These are phyloP conservation scores for Oxyscelio sp. DNA, from an alignment of 2,888 invertebrate species.

Conservation along the genomic window DNA sequence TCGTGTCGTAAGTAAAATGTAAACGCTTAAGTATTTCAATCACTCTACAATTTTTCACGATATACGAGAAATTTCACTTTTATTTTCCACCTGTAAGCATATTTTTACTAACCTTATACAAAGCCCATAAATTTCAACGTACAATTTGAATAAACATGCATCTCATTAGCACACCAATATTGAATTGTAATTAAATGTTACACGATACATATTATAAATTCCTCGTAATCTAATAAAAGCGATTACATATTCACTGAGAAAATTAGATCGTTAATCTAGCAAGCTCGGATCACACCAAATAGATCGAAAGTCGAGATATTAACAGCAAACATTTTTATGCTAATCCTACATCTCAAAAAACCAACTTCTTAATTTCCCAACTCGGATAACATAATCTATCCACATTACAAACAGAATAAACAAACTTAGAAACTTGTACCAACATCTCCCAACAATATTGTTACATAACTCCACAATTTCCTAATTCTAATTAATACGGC, in stretches of 20 bases:
- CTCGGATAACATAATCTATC: too few species aligned
- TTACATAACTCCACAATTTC: too few species aligned
- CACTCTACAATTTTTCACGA: neutral
- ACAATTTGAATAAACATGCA: constrained; percentile 8
- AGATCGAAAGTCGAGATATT: too few species aligned
- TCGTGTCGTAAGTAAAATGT: neutral
- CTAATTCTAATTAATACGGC: constrained; percentile 1
- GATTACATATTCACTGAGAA: constrained; percentile 27
- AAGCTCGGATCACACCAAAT: too few species aligned
- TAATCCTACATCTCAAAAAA: too few species aligned
- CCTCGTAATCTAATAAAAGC: constrained; percentile 20
- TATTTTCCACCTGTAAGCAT: neutral
- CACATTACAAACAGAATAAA: too few species aligned
- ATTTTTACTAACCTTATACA: neutral
- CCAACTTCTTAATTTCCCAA: too few species aligned
- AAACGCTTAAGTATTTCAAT: neutral
- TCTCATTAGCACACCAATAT: constrained; percentile 1
- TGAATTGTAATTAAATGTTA: constrained; percentile 16
- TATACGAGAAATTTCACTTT: neutral
- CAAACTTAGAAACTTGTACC: too few species aligned
- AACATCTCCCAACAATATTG: too few species aligned
- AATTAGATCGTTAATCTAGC: too few species aligned
- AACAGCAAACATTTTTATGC: too few species aligned
- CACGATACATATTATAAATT: constrained; percentile 3
- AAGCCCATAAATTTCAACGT: neutral